phyloP scores from a whole-genome alignment of 2,888 invertebrate species.

The Chirona hameri region DNA sequence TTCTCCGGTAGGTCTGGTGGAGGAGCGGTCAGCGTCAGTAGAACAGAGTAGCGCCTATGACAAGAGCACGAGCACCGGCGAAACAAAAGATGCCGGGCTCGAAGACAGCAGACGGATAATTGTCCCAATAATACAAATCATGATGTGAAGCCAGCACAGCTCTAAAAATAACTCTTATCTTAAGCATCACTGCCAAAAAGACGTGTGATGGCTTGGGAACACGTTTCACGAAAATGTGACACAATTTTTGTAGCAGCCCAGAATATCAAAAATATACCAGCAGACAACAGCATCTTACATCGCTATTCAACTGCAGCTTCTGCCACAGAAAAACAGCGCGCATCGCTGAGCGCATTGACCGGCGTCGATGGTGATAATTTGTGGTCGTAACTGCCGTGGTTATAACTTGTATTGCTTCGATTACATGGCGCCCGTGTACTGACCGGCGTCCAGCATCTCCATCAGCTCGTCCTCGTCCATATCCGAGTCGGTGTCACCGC shows the following conservation, averaged over 20 bases:
- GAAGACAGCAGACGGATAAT: no score
- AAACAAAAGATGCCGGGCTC: no score
- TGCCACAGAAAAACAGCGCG: neutral
- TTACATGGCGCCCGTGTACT: neutral
- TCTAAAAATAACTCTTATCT: no score
- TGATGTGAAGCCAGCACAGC: no score
- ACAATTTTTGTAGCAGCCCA: no score
- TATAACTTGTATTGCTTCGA: no score
- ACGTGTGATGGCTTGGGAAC: no score
- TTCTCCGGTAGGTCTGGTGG: neutral
- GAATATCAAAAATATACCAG: neutral
- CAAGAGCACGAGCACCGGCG: neutral
- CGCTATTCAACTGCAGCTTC: neutral
- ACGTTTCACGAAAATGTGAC: no score
- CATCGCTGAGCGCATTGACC: neutral
- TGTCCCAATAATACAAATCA: no score
- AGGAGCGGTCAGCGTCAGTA: neutral
- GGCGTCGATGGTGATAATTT: neutral
- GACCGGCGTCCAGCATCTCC: slow-evolving; percentile 12
- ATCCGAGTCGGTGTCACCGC: neutral
- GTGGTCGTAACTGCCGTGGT: neutral
- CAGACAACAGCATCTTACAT: neutral
- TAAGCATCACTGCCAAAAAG: no score
- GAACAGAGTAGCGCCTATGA: no score
- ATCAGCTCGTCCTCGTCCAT: slow-evolving; percentile 25